Base-by-base conservation (phyloP, 2,113 vertebrate species). In the Ivindomyrus marchei region DNA sequence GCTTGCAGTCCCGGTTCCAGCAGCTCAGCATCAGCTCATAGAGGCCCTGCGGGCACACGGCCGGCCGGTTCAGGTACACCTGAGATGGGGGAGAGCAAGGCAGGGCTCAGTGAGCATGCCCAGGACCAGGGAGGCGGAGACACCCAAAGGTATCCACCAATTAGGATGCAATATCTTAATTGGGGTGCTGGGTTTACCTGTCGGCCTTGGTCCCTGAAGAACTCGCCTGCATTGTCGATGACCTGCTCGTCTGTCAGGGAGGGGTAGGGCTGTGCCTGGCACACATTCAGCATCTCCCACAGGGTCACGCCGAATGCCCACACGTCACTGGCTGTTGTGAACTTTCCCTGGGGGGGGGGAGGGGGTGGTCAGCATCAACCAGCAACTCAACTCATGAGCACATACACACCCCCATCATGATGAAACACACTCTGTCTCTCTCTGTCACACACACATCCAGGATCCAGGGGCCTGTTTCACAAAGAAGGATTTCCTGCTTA, bases 241-340 rank as follows among this genome's bases (percentile, higher is more conserved):
- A 99, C 98, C 90, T 98, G 97, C 87, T 99, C 97, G 0, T 99
- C 98, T 0, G 97, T 98, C 49, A 98, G 96, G 91, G 95, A 95
- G 91, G 97, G 97, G 90, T 98, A 99, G 0, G 98, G 98, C 94
- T 99, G 98, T 91, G 98, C 97, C 91, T 98, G 96, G 92, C 98
- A 99, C 89, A 98, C 95, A 85, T 97, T 97, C 91, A 98, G 94
- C 95, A 99, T 97, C 94, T 98, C 98, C 98, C 98, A 99, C 90
- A 98, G 95, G 0, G 97, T 98, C 91, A 99, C 98, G 0, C 98
- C 98, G 1, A 99, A 99, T 0, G 98, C 98, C 98, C 98, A 99
- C 92, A 97, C 97, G 0, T 98, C 98, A 1, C 97, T 98, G 24
- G 97, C 97, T 0, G 97, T 98, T 0, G 98, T 98, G 95, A 99